These are phyloP conservation scores for Phylloscopus trochiloides DNA, from an alignment of 2,113 vertebrate species.

Conservation along the genomic window DNA sequence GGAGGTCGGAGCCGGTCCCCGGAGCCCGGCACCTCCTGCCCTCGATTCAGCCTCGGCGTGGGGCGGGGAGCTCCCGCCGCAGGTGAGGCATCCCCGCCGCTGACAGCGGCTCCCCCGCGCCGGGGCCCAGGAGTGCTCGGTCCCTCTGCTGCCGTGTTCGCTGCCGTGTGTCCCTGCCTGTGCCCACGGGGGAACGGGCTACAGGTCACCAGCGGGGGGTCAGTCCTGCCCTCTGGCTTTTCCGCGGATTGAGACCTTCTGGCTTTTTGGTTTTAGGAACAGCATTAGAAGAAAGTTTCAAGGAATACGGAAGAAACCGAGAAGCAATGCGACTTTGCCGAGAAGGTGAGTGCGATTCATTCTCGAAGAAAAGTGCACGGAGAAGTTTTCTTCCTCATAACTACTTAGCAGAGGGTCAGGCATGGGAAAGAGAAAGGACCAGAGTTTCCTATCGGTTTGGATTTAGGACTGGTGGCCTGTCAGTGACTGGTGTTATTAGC, in stretches of 20 bases:
- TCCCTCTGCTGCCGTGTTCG: accelerated
- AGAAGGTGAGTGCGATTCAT: conserved; percentile 87
- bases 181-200: background rate
- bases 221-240: background rate
- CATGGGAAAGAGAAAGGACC: background rate
- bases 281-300: conserved; percentile 96
- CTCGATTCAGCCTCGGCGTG: background rate
- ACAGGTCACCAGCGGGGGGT: background rate
- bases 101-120: background rate
- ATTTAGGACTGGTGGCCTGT: background rate
- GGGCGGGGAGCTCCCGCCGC: background rate
- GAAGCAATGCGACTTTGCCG: conserved; percentile 98
- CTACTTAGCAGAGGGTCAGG: background rate
- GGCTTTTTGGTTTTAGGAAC: conserved; percentile 79
- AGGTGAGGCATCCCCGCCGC: background rate
- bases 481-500: background rate
- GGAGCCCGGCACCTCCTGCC: conserved; percentile 1
- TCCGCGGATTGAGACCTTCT: background rate
- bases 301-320: conserved; percentile 94
- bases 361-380: background rate
- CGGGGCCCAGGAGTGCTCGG: background rate
- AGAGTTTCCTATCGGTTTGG: accelerated
- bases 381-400: background rate
- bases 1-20: background rate
- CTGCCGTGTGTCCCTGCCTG: background rate